These are phyloP conservation scores for Chrysomela aeneicollis DNA, from an alignment of 2,888 invertebrate genomes.

Conservation along the genomic window DNA sequence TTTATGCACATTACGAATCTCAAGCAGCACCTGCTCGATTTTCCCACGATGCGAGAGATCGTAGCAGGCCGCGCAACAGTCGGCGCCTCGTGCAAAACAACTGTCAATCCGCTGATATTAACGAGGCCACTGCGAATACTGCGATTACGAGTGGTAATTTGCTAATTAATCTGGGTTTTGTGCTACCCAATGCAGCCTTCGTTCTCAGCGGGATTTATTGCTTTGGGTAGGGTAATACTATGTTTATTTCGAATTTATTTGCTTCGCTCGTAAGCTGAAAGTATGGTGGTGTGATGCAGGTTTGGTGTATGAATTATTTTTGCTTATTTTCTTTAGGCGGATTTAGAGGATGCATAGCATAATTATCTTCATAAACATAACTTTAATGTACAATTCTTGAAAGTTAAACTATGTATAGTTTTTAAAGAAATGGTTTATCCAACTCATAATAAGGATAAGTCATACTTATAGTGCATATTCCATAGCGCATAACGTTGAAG, in stretches of 20 bases:
- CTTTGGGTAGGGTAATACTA: conserved; percentile 26
- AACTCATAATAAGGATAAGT: no score
- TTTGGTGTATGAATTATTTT: background rate
- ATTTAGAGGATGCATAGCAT: no score
- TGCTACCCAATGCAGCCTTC: conserved; percentile 21
- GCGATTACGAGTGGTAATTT: conserved; percentile 53
- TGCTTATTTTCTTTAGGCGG: no score
- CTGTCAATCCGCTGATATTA: conserved; percentile 52
- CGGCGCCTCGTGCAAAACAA: conserved; percentile 51
- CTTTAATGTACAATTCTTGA: no score
- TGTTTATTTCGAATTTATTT: conserved; percentile 24
- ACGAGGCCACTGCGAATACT: conserved; percentile 51
- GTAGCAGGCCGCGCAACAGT: conserved; percentile 24
- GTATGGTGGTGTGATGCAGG: background rate
- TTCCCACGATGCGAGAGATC: conserved; percentile 53
- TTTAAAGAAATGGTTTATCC: no score
- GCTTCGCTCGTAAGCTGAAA: background rate
- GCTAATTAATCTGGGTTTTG: conserved; percentile 53
- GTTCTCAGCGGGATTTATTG: conserved; percentile 27
- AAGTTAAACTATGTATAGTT: no score
- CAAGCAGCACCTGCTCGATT: conserved; percentile 56
- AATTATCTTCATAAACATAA: no score
- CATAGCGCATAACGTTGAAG: no score
- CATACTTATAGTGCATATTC: no score
- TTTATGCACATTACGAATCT: background rate